These are phyloP conservation scores for Alsophila aescularia DNA, from an alignment of 2,888 invertebrate species.

Conservation along the genomic window DNA sequence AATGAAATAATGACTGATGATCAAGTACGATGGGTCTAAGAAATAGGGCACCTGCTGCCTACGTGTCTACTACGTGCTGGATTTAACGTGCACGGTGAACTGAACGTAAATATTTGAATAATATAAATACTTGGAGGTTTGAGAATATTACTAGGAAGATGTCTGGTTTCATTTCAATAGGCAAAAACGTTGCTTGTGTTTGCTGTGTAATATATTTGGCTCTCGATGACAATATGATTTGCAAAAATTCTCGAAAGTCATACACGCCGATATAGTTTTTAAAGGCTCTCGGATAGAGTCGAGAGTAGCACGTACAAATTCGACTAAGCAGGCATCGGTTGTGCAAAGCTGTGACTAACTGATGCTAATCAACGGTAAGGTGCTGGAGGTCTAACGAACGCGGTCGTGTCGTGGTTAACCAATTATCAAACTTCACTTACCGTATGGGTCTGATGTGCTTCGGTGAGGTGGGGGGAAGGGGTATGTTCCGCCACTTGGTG, in stretches of 20 bases:
- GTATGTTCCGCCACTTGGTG: conserved; percentile 77
- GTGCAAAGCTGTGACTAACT: conserved; percentile 46
- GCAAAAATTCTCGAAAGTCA: no score
- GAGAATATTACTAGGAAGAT: background rate
- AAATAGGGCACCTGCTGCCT: conserved; percentile 43
- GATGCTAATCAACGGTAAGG: conserved; percentile 45
- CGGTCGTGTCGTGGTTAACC: conserved; percentile 50
- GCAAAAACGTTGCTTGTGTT: background rate
- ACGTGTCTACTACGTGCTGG: conserved; percentile 26
- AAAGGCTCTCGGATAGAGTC: background rate
- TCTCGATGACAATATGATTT: no score
- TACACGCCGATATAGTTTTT: conserved; percentile 1
- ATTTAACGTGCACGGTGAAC: background rate
- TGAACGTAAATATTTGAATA: no score
- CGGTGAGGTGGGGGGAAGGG: conserved; percentile 46
- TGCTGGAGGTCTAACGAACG: conserved; percentile 36
- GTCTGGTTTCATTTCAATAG: background rate
- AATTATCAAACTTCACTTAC: conserved; percentile 65
- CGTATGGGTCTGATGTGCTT: conserved; percentile 62
- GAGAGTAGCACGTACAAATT: conserved; percentile 1
- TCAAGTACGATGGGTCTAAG: conserved; percentile 38
- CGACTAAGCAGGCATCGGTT: conserved; percentile 27
- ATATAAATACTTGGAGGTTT: no score
- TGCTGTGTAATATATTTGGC: no score
- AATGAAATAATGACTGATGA: conserved; percentile 50